These are phyloP conservation scores for Plestiodon gilberti DNA, from an alignment of 2,113 vertebrate species.

Conservation along the genomic window DNA sequence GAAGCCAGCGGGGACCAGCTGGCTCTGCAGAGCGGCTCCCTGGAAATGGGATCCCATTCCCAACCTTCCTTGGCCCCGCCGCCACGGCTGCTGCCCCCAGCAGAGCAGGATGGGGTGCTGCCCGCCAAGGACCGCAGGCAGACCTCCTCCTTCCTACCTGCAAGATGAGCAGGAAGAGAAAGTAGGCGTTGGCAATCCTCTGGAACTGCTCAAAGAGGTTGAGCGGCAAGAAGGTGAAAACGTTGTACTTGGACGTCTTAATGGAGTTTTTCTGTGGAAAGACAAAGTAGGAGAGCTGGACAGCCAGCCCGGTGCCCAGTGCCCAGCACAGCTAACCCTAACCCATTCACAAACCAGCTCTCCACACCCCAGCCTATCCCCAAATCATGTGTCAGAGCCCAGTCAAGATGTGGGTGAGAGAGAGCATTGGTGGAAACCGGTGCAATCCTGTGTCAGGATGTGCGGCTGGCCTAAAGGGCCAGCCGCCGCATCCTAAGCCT, in stretches of 20 bases:
- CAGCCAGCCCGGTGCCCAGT: conserved; percentile 42
- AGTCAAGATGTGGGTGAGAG: no score
- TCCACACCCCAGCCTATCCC: no score
- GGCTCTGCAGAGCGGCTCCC: not conserved
- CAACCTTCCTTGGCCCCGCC: not conserved
- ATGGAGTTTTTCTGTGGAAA: conserved; percentile 87
- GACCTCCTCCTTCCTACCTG: conserved; percentile 80
- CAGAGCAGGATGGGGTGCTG: no score
- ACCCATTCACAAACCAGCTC: no score
- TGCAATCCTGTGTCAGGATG: no score
- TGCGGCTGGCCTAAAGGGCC: no score
- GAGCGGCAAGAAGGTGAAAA: conserved; percentile 91
- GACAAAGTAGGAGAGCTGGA: conserved; percentile 31
- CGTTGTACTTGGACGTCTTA: conserved; percentile 93
- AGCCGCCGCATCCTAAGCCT: no score
- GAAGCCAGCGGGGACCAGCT: not conserved
- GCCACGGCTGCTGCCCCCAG: not conserved
- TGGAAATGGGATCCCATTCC: no score
- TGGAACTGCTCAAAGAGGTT: conserved; percentile 96
- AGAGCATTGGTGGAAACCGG: no score
- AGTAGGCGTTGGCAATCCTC: conserved; percentile 95
- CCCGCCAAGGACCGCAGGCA: not conserved
- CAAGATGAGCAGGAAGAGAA: conserved; percentile 87
- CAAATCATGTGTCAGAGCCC: no score
- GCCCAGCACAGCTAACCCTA: conserved; percentile 5